These are phyloP conservation scores for Helicoverpa assulta DNA, from an alignment of 2,888 invertebrate species.

Conservation along the genomic window DNA sequence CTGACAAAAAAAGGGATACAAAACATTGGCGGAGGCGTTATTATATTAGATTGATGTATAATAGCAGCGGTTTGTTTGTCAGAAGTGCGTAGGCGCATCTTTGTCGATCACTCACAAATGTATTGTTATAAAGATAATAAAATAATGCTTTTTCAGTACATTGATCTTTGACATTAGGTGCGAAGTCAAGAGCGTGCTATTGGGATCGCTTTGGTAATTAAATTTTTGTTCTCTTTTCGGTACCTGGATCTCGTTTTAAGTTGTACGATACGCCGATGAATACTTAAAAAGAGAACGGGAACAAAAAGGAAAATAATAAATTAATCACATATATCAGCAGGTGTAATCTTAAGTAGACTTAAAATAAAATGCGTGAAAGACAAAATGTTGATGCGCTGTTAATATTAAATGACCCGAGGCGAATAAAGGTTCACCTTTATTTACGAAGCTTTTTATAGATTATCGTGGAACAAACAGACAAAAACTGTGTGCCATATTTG, in stretches of 20 bases:
- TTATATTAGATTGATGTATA: conserved; percentile 82
- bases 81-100: conserved; percentile 71
- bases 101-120: conserved; percentile 65
- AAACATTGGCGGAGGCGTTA: conserved; percentile 76
- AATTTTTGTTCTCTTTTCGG: conserved; percentile 35
- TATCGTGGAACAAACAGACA: conserved; percentile 15
- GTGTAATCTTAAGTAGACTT: background rate
- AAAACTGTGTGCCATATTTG: conserved; percentile 32
- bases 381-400: background rate
- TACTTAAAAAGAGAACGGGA: background rate
- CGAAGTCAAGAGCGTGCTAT: conserved; percentile 64
- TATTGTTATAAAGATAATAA: conserved; percentile 57
- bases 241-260: conserved; percentile 12
- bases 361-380: conserved; percentile 4
- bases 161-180: conserved; percentile 72
- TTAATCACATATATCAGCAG: conserved; percentile 1
- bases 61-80: conserved; percentile 73
- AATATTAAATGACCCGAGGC: background rate
- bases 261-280: background rate
- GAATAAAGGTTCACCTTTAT: conserved; percentile 1
- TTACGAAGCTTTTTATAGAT: conserved; percentile 11
- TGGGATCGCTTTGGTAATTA: conserved; percentile 51
- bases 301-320: conserved; percentile 1
- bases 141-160: conserved; percentile 64
- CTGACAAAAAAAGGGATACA: conserved; percentile 73